These are phyloP conservation scores for Agelastica alni DNA, from an alignment of 2,888 invertebrate genomes.

Conservation along the genomic window DNA sequence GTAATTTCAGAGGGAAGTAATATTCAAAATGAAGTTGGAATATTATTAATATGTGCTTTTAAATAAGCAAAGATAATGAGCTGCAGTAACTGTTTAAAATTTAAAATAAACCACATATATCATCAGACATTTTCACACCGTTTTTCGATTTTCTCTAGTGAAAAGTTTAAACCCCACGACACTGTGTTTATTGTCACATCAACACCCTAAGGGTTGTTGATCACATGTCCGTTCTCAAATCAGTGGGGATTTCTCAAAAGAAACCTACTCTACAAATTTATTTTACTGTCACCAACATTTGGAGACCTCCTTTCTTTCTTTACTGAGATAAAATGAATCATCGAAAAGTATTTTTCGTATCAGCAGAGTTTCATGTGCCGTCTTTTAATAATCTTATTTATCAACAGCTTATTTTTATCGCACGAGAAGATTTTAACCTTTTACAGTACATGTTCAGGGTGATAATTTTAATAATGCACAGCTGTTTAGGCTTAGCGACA, in stretches of 20 bases:
- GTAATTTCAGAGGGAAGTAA: background rate
- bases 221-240: slow-evolving; percentile 39
- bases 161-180: slow-evolving; percentile 5
- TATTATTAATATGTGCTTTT: no score
- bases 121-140: no score
- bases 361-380: background rate
- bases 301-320: slow-evolving; percentile 23
- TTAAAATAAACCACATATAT: no score
- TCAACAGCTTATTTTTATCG: no score
- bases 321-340: slow-evolving; percentile 10
- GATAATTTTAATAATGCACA: no score
- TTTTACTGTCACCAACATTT: slow-evolving; percentile 39
- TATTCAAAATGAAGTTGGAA: background rate
- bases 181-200: slow-evolving; percentile 26
- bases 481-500: no score
- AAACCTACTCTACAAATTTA: slow-evolving; percentile 45
- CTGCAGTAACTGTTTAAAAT: no score
- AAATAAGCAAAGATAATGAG: no score
- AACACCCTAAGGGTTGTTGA: slow-evolving; percentile 29
- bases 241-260: slow-evolving; percentile 39
- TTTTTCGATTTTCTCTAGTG: no score
- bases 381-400: background rate
- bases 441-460: no score
- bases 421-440: no score
- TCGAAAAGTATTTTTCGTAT: slow-evolving; percentile 7